Evolutionary conservation across 2,797 vertebrate genomes (phyloP), one percentile per base, ranked within the genome.

Genomic region (Crypturellus tataupa): DNA sequence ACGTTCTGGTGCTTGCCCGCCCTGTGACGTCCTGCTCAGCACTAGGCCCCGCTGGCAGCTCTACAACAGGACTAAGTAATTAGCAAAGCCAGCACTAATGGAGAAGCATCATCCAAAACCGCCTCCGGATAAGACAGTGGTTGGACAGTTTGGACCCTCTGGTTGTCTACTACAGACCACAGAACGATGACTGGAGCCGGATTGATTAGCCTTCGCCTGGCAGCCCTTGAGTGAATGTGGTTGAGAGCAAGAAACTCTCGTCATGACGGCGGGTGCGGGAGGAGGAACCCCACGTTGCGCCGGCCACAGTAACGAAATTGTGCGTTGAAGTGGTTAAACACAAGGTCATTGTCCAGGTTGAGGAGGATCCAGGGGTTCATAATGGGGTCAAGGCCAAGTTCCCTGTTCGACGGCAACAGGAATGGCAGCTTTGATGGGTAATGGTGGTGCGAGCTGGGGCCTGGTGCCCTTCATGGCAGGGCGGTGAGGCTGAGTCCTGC

Each of bases 321-420:
- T 33, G 72, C 68, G n/a, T 16, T 24, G 60, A 65, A 25, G 60
- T 42, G 64, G 70, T 71, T 81, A 29, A 78, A 58, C 91, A 81
- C 89, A 82, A 81, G 77, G n/a, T 24, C 44, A 80, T 17, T 89
- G 87, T 75, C 84, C 80, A 40, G 71, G 78, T 73, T 84, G 91
- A 46, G 40, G 70, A 1, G 4, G 24, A n/a, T 90, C 68, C 73
- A 83, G 63, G 63, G 33, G 39, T 79, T 87, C 4, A 1, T 40
- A 60, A 70, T 0, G 6, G 68, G 51, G 15, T 46, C 29, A 19
- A 80, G 83, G 75, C 53, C 68, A 82, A 46, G 35, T 47, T 83
- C 12, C 35, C 69, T n/a, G 65, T 13, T 60, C 35, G 16, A 35
- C 46, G 65, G 29, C n/a, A 9, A 7, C 29, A 33, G 39, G 86